Base-by-base conservation (phyloP, 2,888 invertebrate genomes). In the Eupithecia inturbata region DNA sequence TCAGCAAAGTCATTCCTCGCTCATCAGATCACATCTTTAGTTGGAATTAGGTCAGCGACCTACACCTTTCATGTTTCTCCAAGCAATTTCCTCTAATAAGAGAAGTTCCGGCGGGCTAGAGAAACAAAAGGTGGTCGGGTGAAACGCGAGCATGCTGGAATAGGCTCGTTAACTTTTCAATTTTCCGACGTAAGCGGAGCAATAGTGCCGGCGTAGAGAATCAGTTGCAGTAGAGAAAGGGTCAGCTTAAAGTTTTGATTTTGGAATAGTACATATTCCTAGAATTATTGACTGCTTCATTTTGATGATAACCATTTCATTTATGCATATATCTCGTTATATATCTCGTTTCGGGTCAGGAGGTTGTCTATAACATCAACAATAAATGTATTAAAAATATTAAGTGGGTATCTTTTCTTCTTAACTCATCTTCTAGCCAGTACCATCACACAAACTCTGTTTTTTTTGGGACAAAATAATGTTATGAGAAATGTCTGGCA, bases 141-240 rank as follows among this genome's bases (percentile, higher is more conserved):
- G 83, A 83, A 87, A 87, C 89, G 86, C 88, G 84, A 85, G 86
- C 86, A 79, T 82, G 86, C 82, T 88, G 87, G 83, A 90, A 91
- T 90, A 89, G 91, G 91, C 92, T 92, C 90, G 92, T 93, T 92
- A 92, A 91, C 92, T 92, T 92, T 92, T 93, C 92, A 92, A 93
- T 92, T 92, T 92, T 91, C 91, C 85, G 82, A 87, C 88, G 84
- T 88, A 88, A 87, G 91, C 87, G 83, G 81, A 78, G 85, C 87
- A 86, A 87, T 86, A 85, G 87, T 83, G 83, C 63, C 71, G 39
- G 41, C 72, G 26, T 49, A 70, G 80, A 41, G 67, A 36, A 68
- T 19, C 16, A 31, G 76, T 73, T 71, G 70, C 79, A 82, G 79
- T 78, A 66, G 69, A 72, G 31, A 64, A 64, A 64, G 19, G 26